Conservation (phyloP, 1,140 invertebrate genomes). For the Orius insidiosus region DNA sequence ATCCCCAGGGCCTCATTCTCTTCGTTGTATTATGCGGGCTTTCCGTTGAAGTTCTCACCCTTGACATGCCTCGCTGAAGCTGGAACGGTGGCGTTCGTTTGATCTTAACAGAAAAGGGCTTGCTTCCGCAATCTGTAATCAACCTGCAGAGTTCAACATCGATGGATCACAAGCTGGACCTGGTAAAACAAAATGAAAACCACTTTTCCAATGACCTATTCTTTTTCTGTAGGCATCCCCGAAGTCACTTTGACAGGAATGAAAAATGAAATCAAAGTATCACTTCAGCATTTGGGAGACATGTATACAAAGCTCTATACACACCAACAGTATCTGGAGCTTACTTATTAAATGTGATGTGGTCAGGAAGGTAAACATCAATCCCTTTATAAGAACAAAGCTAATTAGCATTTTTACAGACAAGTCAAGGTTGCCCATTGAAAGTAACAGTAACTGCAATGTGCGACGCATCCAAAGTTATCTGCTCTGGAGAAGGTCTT, state of each 20-base stretch:
- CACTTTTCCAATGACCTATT: no score
- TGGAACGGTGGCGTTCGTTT: slow-evolving; percentile 34
- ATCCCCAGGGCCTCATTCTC: slow-evolving; percentile 26
- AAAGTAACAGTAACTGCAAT: slow-evolving; percentile 71
- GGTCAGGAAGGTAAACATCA: slow-evolving; percentile 49
- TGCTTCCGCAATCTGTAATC: slow-evolving; percentile 67
- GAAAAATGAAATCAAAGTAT: slow-evolving; percentile 44
- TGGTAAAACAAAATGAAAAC: no score
- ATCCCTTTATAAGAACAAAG: not conserved
- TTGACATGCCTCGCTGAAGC: slow-evolving; percentile 23
- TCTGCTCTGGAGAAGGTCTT: slow-evolving; percentile 84
- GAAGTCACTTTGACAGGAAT: slow-evolving; percentile 66
- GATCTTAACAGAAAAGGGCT: slow-evolving; percentile 71
- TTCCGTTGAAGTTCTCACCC: slow-evolving; percentile 34
- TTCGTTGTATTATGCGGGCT: slow-evolving; percentile 28
- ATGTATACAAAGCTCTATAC: slow-evolving; percentile 79
- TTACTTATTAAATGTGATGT: slow-evolving; percentile 77
- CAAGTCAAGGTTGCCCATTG: slow-evolving; percentile 83
- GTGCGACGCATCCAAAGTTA: slow-evolving; percentile 57
- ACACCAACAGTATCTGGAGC: slow-evolving; percentile 65
- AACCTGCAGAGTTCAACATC: slow-evolving; percentile 86
- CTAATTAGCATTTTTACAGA: slow-evolving; percentile 27
- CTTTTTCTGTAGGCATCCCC: no score
- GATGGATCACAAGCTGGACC: slow-evolving; percentile 78
- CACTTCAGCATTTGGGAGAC: slow-evolving; percentile 40